Evolutionary conservation across 2,888 invertebrate species (phyloP).

Genomic region (Trissolcus japonicus): DNA sequence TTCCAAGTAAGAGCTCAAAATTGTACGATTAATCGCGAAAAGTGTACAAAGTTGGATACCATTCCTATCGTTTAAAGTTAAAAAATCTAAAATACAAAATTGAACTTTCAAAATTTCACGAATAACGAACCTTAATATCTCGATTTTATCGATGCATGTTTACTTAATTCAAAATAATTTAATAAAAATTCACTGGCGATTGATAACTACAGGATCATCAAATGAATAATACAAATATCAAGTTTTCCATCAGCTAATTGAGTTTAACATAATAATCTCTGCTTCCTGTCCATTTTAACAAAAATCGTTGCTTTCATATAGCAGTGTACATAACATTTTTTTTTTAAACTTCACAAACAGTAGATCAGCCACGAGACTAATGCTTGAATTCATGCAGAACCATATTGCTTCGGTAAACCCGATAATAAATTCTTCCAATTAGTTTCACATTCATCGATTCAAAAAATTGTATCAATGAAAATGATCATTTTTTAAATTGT

Average conservation of each 20-base stretch:
- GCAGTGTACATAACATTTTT: constrained; percentile 27
- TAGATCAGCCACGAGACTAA: constrained; percentile 18
- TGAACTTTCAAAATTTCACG: too few species aligned
- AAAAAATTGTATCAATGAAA: not conserved
- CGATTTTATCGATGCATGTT: constrained; percentile 19
- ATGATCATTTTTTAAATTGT: not conserved
- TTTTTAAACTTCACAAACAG: constrained; percentile 18
- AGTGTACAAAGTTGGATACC: too few species aligned
- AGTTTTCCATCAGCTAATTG: not conserved
- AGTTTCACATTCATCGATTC: not conserved
- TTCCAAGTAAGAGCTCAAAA: constrained; percentile 78
- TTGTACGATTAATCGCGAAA: constrained; percentile 5
- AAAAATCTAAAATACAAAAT: too few species aligned
- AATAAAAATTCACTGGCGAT: not conserved
- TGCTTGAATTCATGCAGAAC: constrained; percentile 43
- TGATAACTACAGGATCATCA: too few species aligned
- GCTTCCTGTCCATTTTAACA: constrained; percentile 31
- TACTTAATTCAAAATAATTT: constrained; percentile 1
- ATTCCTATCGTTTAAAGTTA: too few species aligned
- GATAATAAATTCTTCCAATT: constrained; percentile 7
- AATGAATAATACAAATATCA: too few species aligned
- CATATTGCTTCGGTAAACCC: constrained; percentile 58
- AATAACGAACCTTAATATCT: too few species aligned
- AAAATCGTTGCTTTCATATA: not conserved
- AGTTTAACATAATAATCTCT: constrained; percentile 19